Conservation (phyloP, 2,888 invertebrate species). For the Tubulanus polymorphus region DNA sequence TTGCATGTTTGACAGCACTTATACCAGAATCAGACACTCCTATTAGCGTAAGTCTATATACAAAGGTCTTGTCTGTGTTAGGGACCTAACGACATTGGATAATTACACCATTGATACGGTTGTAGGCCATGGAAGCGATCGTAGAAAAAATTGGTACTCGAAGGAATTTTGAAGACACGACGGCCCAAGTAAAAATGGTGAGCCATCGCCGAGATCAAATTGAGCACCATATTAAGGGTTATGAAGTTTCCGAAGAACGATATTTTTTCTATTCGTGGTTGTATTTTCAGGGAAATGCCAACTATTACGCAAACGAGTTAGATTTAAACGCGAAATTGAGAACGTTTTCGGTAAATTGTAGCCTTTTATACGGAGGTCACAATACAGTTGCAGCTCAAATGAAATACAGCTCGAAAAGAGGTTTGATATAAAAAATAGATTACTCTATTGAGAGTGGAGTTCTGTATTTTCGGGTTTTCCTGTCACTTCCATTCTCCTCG, state of each 20-base stretch:
- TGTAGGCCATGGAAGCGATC: conserved; percentile 27
- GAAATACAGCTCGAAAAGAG: conserved; percentile 41
- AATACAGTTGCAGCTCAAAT: conserved; percentile 51
- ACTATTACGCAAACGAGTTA: conserved; percentile 48
- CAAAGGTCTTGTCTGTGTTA: background rate
- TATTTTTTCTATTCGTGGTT: no score
- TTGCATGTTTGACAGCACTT: conserved; percentile 41
- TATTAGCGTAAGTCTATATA: conserved; percentile 36
- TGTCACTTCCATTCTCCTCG: background rate
- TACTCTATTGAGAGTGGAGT: no score
- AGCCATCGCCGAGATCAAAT: no score
- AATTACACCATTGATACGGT: background rate
- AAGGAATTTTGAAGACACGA: conserved; percentile 2
- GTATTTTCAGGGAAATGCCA: conserved; percentile 36
- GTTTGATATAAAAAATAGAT: conserved; percentile 22
- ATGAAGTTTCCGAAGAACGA: no score
- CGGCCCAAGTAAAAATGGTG: background rate
- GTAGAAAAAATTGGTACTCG: conserved; percentile 20
- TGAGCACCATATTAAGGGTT: conserved; percentile 9
- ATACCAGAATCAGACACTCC: conserved; percentile 48
- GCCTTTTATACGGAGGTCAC: conserved; percentile 49
- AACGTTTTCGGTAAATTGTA: conserved; percentile 47
- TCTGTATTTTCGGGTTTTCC: background rate
- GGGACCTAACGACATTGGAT: background rate
- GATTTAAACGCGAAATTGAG: conserved; percentile 47